Evolutionary conservation across 2,888 invertebrate genomes (phyloP).

Genomic region (Nyleta sp.): DNA sequence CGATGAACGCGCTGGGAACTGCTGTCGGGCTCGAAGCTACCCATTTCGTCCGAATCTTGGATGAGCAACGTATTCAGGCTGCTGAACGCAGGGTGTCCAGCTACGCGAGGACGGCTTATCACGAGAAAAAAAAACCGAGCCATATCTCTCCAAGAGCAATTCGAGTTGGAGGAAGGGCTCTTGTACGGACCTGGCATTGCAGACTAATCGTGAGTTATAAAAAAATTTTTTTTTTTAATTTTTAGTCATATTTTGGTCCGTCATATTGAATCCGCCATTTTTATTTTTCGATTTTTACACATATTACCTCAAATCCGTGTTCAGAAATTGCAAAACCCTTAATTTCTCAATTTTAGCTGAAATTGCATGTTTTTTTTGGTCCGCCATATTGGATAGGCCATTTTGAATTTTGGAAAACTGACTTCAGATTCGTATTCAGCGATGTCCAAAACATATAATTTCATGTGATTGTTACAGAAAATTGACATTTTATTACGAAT

Average conservation of each 20-base stretch:
- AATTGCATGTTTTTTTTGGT: constrained; percentile 16
- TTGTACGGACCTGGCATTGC: too few relatives aligned
- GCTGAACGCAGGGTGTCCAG: too few relatives aligned
- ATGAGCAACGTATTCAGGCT: too few relatives aligned
- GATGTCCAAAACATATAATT: constrained; percentile 30
- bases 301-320: constrained; percentile 16
- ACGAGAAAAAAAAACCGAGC: too few relatives aligned
- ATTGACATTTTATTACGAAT: constrained; percentile 24
- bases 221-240: constrained; percentile 22
- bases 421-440: too few relatives aligned
- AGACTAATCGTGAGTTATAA: constrained; percentile 14
- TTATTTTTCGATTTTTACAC: constrained; percentile 22
- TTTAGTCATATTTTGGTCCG: constrained; percentile 14
- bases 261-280: constrained; percentile 19
- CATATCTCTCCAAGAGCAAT: too few relatives aligned
- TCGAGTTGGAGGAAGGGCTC: too few relatives aligned
- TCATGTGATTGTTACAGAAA: constrained; percentile 22
- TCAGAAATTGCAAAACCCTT: constrained; percentile 19
- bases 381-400: constrained; percentile 17
- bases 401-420: too few relatives aligned
- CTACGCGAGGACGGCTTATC: too few relatives aligned
- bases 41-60: too few relatives aligned
- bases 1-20: too few relatives aligned
- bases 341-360: constrained; percentile 23
- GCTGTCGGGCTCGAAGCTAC: too few relatives aligned